phyloP scores from a whole-genome alignment of 2,797 vertebrate species.

The Novumbra hubbsi region DNA sequence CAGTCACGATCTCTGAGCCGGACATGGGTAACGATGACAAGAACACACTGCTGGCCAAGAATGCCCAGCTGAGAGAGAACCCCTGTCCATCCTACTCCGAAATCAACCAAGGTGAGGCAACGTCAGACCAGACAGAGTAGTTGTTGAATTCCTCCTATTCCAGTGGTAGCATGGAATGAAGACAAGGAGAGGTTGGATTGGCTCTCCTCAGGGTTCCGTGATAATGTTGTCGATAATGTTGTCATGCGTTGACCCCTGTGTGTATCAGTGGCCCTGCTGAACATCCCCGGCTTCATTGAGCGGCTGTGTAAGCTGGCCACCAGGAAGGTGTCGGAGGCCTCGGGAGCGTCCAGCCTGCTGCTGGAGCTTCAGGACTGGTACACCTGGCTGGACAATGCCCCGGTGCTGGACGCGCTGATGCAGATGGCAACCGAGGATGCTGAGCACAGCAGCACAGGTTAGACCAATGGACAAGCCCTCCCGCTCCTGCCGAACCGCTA shows the following conservation, averaged over 20 bases:
- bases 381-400: conserved; percentile 94
- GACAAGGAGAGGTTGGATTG: neutral
- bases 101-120: conserved; percentile 88
- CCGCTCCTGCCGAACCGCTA: too few species aligned
- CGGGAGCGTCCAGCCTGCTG: conserved; percentile 87
- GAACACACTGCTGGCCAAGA: conserved; percentile 95
- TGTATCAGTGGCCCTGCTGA: conserved; percentile 85
- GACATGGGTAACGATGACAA: conserved; percentile 96
- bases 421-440: conserved; percentile 94
- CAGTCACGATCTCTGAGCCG: conserved; percentile 96
- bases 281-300: conserved; percentile 98
- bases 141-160: neutral
- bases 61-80: conserved; percentile 93
- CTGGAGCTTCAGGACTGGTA: conserved; percentile 98
- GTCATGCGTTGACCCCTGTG: neutral
- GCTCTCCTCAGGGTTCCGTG: neutral
- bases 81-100: conserved; percentile 89
- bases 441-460: conserved; percentile 94
- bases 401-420: conserved; percentile 94
- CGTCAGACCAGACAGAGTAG: neutral
- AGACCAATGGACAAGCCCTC: conserved; percentile 7
- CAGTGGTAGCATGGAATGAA: neutral
- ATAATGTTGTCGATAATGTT: neutral
- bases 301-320: conserved; percentile 94
- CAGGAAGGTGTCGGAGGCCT: conserved; percentile 92